Evolutionary conservation across 92 coral and sea anemone species (phyloP).

Genomic region (Umimayanthus kanabou): DNA sequence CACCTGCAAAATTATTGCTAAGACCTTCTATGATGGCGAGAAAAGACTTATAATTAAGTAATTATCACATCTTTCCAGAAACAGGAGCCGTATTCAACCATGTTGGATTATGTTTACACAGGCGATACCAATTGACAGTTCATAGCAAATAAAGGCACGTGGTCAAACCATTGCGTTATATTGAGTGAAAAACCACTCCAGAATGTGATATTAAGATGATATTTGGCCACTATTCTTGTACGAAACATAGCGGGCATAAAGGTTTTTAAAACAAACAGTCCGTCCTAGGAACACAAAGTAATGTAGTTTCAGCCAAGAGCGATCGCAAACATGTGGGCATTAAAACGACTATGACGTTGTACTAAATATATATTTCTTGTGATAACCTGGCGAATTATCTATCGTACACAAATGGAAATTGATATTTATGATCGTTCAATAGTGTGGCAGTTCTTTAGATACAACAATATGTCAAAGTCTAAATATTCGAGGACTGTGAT

Average conservation of each 20-base stretch:
- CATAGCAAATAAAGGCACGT: slow-evolving; percentile 20
- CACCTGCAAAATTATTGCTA: slow-evolving; percentile 8
- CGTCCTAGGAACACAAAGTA: background rate
- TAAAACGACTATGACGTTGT: background rate
- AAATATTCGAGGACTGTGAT: background rate
- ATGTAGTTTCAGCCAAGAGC: background rate
- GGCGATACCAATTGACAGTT: slow-evolving; percentile 23
- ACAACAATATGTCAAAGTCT: background rate
- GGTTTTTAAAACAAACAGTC: background rate
- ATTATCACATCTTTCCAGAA: slow-evolving; percentile 24
- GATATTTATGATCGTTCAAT: background rate
- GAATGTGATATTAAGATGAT: background rate
- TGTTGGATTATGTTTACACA: slow-evolving; percentile 1
- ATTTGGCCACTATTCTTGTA: background rate
- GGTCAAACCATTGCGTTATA: background rate
- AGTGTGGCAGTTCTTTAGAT: background rate
- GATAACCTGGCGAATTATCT: background rate
- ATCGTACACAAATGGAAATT: background rate
- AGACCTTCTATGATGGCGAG: background rate
- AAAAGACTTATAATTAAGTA: slow-evolving; percentile 37
- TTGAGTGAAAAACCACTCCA: background rate
- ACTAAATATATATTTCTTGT: background rate
- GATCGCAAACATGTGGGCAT: slow-evolving; percentile 1
- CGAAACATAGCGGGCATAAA: slow-evolving; percentile 8
- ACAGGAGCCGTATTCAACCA: background rate